A percentile compares a stretch with the other conserved stretches of the same genome.
These are phyloP conservation scores for Enteromius fasciolatus DNA, from an alignment of 2,797 vertebrate species.

Conservation along the genomic window DNA sequence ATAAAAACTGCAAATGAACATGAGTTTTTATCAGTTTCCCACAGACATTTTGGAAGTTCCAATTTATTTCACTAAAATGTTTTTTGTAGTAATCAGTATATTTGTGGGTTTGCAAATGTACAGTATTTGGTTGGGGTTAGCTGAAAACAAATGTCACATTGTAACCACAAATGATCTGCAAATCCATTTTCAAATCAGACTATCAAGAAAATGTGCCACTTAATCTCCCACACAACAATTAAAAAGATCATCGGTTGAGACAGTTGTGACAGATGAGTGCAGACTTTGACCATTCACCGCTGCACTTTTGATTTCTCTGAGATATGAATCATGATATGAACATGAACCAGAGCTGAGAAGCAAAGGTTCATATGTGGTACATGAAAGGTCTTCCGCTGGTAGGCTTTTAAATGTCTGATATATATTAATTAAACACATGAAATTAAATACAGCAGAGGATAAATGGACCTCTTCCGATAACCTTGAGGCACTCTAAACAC, in stretches of 20 bases:
- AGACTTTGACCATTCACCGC: slow-evolving; percentile 13
- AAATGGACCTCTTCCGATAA: slow-evolving; percentile 51
- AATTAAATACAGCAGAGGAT: slow-evolving; percentile 21
- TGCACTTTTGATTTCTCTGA: slow-evolving; percentile 9
- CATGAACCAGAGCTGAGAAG: background rate
- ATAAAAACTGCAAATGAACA: background rate
- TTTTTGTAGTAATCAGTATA: background rate
- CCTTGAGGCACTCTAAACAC: slow-evolving; percentile 42
- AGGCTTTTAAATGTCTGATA: slow-evolving; percentile 21
- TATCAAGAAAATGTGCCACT: slow-evolving; percentile 2
- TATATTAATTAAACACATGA: slow-evolving; percentile 42
- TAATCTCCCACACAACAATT: background rate
- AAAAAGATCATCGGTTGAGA: background rate
- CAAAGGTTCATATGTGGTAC: slow-evolving; percentile 18
- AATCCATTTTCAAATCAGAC: slow-evolving; percentile 6
- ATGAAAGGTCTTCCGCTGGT: background rate
- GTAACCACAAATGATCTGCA: background rate
- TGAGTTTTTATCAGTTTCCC: background rate
- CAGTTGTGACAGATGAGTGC: slow-evolving; percentile 22
- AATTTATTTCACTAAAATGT: background rate
- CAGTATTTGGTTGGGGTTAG: background rate
- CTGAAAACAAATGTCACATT: background rate
- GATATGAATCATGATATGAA: background rate
- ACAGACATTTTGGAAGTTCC: background rate
- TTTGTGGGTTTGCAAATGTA: background rate